A percentile compares a stretch with the other conserved stretches of the same genome.
Conservation (phyloP, 2,797 vertebrate genomes). For the Caiman crocodilus region DNA sequence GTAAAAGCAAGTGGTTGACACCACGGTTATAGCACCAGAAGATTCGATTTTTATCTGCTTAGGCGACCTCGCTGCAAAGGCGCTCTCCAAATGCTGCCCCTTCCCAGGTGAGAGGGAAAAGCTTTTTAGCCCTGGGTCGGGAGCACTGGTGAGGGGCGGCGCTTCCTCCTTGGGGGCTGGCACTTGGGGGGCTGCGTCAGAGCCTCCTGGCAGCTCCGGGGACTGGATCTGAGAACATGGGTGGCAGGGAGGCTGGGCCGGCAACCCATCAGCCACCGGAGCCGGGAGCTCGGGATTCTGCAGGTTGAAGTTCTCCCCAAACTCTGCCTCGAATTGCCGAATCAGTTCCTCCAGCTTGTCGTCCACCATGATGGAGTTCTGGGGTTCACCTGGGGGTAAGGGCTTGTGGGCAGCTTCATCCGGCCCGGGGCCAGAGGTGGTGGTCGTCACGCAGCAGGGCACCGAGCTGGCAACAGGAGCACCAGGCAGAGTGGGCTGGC, state of each 20-base stretch:
- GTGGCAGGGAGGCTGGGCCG: slow-evolving; percentile 63
- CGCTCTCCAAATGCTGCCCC: slow-evolving; percentile 76
- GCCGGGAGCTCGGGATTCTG: slow-evolving; percentile 70
- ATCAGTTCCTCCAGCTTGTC: slow-evolving; percentile 96
- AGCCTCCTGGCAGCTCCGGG: not conserved
- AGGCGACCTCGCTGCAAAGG: slow-evolving; percentile 84
- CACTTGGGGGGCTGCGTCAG: not conserved
- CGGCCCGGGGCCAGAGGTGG: not conserved
- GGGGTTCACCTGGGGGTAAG: slow-evolving; percentile 67
- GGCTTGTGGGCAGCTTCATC: slow-evolving; percentile 8
- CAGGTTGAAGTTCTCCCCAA: slow-evolving; percentile 85
- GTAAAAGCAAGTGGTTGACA: slow-evolving; percentile 94
- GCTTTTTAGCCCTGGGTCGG: slow-evolving; percentile 10
- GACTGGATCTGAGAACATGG: slow-evolving; percentile 25
- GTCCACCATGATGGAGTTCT: slow-evolving; percentile 85
- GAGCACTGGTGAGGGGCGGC: not conserved
- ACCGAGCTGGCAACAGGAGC: not conserved
- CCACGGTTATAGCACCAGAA: slow-evolving; percentile 92
- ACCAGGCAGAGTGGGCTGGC: slow-evolving; percentile 51
- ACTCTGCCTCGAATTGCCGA: slow-evolving; percentile 96
- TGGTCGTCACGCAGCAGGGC: slow-evolving; percentile 64
- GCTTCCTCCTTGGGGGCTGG: not conserved
- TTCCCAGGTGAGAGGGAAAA: slow-evolving; percentile 63
- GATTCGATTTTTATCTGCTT: slow-evolving; percentile 96
- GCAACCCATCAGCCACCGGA: slow-evolving; percentile 69